Base-by-base conservation (phyloP, 92 coral and sea anemone genomes). In the Epizoanthus stellaris region DNA sequence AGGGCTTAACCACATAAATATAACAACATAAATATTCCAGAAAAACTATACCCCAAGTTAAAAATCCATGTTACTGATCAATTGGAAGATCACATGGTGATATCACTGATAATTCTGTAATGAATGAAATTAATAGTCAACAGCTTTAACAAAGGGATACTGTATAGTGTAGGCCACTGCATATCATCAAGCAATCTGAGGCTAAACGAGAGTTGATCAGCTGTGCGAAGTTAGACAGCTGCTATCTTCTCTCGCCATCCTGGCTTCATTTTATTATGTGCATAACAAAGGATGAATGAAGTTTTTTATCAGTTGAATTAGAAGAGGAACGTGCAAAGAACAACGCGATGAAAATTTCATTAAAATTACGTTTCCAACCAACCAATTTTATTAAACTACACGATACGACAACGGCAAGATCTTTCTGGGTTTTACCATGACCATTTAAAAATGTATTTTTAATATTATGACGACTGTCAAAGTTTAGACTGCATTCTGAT, bases 161-260 rank as follows among this genome's bases (percentile, higher is more conserved):
- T 38, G 20, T 7, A 36, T 2, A 30, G 4, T 17, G 6, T 13
- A 4, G 16, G 8, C 9, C 4, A 38, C 16, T 49, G 73, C 16
- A 49, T 49, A 49, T 68, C 45, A 38, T 68, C 45, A 38, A 4
- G 23, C 12, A 68, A 68, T 34, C 19, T 49, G 56, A 49, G 56
- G 56, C 13, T 49, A 49, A 38, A 3, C 21, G 73, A 38, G 49
- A 14, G 7, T 12, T 38, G 21, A 17, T 14, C 19, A 68, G n/a
- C 9, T 68, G 73, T 68, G 49, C 4, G 49, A 68, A 38, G 15
- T 15, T n/a, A 14, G 52, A 4, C 52, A 36, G 49, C 19, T 68
- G 49, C 17, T 68, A 68, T 15, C 73, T 68, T 43, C 73, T 68
- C 19, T 9, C 39, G 47, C 73, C 47, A 68, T 68, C 45, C 49